Percentiles rank a stretch among this genome's conserved stretches.
These are phyloP conservation scores for Pycnomerus fuliginosus DNA, from an alignment of 2,888 invertebrate species.

Conservation along the genomic window DNA sequence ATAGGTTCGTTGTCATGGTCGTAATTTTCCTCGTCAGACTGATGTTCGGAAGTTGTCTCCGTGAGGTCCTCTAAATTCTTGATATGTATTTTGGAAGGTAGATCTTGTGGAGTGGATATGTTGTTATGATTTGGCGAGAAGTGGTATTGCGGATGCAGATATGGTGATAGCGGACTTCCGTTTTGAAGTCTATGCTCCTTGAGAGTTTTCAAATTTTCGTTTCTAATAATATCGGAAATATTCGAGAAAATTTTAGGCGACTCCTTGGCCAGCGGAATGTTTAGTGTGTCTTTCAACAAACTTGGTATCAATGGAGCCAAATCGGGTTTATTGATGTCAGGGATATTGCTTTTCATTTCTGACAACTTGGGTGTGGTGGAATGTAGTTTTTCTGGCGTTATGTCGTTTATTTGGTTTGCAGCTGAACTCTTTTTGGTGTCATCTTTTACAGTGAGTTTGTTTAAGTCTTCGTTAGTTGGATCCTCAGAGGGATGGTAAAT, in stretches of 20 bases:
- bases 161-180: conserved; percentile 30
- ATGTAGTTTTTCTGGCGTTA: conserved; percentile 39
- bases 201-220: conserved; percentile 37
- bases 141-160: conserved; percentile 30
- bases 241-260: conserved; percentile 34
- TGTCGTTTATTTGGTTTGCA: conserved; percentile 14
- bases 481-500: conserved; percentile 87
- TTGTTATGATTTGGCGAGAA: conserved; percentile 37
- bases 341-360: conserved; percentile 18
- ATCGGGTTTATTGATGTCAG: conserved; percentile 29
- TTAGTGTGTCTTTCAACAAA: conserved; percentile 33
- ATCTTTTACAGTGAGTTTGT: conserved; percentile 56
- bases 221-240: conserved; percentile 36
- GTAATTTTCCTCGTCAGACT: conserved; percentile 43
- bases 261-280: conserved; percentile 22
- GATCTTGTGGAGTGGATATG: conserved; percentile 35
- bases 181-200: conserved; percentile 35
- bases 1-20: conserved; percentile 39
- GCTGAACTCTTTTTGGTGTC: conserved; percentile 51
- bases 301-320: conserved; percentile 31
- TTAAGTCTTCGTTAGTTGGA: conserved; percentile 73
- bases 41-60: conserved; percentile 56
- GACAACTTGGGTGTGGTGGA: conserved; percentile 45
- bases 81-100: conserved; percentile 46
- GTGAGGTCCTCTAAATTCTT: conserved; percentile 65